phyloP scores from a whole-genome alignment of 2,797 vertebrate genomes.

The Euthynnus affinis region DNA sequence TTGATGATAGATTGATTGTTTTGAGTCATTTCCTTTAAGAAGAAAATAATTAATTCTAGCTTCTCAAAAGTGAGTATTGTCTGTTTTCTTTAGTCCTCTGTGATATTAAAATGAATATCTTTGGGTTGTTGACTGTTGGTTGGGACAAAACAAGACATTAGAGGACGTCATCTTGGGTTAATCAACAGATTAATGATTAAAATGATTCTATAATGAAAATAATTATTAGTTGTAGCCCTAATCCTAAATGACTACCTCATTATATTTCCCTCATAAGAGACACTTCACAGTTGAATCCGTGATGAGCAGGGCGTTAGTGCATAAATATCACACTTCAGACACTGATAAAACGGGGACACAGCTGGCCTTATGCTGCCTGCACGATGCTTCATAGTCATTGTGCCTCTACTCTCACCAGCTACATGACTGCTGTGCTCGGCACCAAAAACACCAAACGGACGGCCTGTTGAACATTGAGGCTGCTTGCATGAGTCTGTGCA shows the following conservation, averaged over 20 bases:
- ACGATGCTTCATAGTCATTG: no score
- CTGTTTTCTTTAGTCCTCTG: no score
- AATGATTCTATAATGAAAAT: no score
- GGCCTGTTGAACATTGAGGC: background rate
- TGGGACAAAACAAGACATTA: background rate
- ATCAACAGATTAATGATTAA: background rate
- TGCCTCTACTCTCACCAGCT: no score
- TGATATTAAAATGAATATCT: no score
- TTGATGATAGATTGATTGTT: background rate
- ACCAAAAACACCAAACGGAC: background rate
- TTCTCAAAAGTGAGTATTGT: no score
- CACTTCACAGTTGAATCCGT: background rate
- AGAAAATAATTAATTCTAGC: background rate
- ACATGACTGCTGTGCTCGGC: no score
- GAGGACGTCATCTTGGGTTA: background rate
- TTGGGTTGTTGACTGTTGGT: no score
- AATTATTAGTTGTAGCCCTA: background rate
- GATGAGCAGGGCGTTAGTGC: background rate
- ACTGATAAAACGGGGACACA: no score
- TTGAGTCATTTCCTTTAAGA: background rate
- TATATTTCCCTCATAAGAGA: background rate
- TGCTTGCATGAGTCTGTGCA: no score
- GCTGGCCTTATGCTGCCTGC: no score
- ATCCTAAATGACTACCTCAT: background rate
- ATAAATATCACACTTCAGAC: no score